Evolutionary conservation across 2,888 invertebrate genomes (phyloP).

Genomic region (Catotricha subobsoleta): DNA sequence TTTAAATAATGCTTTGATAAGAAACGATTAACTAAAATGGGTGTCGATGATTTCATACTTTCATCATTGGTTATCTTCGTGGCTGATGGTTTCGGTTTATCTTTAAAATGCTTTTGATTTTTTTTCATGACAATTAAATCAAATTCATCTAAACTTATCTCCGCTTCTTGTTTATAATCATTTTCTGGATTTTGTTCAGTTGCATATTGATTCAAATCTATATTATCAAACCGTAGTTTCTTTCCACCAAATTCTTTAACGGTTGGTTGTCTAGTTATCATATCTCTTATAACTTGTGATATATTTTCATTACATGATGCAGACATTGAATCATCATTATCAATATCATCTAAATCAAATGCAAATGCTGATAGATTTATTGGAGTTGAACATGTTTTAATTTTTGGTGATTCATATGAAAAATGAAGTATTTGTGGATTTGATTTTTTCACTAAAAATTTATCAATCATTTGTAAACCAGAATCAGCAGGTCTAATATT

Average conservation of each 20-base stretch:
- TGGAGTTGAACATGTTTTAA: conserved; percentile 1
- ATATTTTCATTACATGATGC: too few relatives aligned
- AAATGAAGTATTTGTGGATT: background rate
- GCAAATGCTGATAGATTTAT: conserved; percentile 15
- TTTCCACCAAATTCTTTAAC: conserved; percentile 18
- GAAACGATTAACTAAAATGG: too few relatives aligned
- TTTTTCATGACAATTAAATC: conserved; percentile 2
- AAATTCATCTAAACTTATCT: conserved; percentile 3
- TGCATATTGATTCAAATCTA: background rate
- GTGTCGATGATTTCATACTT: too few relatives aligned
- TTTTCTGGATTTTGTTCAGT: background rate
- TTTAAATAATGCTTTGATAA: too few relatives aligned
- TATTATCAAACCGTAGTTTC: conserved; percentile 1
- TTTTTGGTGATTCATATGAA: conserved; percentile 5
- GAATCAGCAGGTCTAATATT: background rate
- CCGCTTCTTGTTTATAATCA: background rate
- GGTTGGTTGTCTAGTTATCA: conserved; percentile 21
- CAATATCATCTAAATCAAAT: background rate
- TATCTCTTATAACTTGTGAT: conserved; percentile 35
- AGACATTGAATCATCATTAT: background rate
- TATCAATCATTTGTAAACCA: conserved; percentile 23
- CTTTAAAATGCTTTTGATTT: background rate
- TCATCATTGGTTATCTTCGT: too few relatives aligned
- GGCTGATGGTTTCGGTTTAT: too few relatives aligned
- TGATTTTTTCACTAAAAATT: conserved; percentile 16